Evolutionary conservation across 2,888 invertebrate species (phyloP).

Genomic region (Sylvicola cinctus): DNA sequence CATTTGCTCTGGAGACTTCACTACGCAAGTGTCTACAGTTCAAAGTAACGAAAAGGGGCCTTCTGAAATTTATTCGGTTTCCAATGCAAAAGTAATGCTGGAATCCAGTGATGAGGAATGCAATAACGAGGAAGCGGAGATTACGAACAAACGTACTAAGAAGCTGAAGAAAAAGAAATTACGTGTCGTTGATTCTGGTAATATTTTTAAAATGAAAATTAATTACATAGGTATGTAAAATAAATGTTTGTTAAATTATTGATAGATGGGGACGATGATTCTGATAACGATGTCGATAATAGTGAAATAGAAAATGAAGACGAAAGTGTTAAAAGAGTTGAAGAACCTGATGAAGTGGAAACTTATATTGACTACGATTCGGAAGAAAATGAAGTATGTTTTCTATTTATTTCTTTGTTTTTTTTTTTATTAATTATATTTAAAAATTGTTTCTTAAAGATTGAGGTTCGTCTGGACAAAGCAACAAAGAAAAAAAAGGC

Average conservation of each 20-base stretch:
- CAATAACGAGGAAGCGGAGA: background rate
- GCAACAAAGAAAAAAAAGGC: conserved; percentile 27
- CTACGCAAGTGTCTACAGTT: conserved; percentile 15
- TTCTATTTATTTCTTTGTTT: conserved; percentile 5
- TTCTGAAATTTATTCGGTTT: background rate
- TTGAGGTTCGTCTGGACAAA: conserved; percentile 14
- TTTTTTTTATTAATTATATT: background rate
- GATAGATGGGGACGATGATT: conserved; percentile 19
- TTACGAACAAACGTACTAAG: background rate
- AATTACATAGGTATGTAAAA: too few species aligned
- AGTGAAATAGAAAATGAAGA: conserved; percentile 24
- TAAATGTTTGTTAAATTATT: too few species aligned
- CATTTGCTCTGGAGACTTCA: conserved; percentile 37
- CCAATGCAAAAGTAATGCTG: background rate
- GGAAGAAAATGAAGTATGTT: conserved; percentile 53
- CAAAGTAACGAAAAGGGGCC: background rate
- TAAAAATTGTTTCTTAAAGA: conserved; percentile 3
- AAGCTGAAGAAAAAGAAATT: background rate
- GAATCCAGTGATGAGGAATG: background rate
- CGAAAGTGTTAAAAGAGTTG: conserved; percentile 6
- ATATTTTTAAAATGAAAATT: too few species aligned
- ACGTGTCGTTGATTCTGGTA: background rate
- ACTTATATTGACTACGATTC: conserved; percentile 54
- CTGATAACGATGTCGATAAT: conserved; percentile 16
- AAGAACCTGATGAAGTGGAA: conserved; percentile 18